A percentile compares a stretch with the other conserved stretches of the same genome.
These are phyloP conservation scores for Eremobia ochroleuca DNA, from an alignment of 2,888 invertebrate genomes.

Conservation along the genomic window DNA sequence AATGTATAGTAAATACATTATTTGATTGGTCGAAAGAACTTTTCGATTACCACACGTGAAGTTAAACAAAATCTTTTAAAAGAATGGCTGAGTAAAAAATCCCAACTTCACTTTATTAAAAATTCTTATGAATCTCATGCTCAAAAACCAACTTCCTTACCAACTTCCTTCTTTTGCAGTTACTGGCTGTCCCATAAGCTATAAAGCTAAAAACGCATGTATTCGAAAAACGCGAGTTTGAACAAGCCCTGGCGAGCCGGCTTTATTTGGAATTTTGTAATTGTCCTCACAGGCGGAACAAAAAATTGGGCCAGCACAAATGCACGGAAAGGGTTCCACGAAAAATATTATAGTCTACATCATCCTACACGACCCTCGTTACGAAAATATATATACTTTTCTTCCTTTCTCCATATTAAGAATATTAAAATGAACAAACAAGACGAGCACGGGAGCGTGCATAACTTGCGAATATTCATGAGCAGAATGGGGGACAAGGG, in stretches of 20 bases:
- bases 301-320: slow-evolving; percentile 72
- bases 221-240: slow-evolving; percentile 72
- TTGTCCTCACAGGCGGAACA: slow-evolving; percentile 74
- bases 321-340: slow-evolving; percentile 65
- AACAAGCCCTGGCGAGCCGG: slow-evolving; percentile 70
- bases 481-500: slow-evolving; percentile 45
- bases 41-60: not conserved
- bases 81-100: not conserved
- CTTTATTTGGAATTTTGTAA: slow-evolving; percentile 78
- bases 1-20: not conserved
- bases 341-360: slow-evolving; percentile 68
- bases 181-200: slow-evolving; percentile 12
- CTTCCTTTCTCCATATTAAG: slow-evolving; percentile 58
- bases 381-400: slow-evolving; percentile 61
- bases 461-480: slow-evolving; percentile 60
- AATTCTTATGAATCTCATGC: not conserved
- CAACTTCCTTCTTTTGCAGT: slow-evolving; percentile 3
- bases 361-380: slow-evolving; percentile 60
- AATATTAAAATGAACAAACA: slow-evolving; percentile 64
- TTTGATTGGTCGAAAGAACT: not conserved
- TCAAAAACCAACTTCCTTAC: not conserved
- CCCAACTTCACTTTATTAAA: not conserved
- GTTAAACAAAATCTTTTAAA: not conserved
- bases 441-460: slow-evolving; percentile 41
- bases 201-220: slow-evolving; percentile 40